Conservation (phyloP, 2,888 invertebrate genomes). For the Drosophila mimica region DNA sequence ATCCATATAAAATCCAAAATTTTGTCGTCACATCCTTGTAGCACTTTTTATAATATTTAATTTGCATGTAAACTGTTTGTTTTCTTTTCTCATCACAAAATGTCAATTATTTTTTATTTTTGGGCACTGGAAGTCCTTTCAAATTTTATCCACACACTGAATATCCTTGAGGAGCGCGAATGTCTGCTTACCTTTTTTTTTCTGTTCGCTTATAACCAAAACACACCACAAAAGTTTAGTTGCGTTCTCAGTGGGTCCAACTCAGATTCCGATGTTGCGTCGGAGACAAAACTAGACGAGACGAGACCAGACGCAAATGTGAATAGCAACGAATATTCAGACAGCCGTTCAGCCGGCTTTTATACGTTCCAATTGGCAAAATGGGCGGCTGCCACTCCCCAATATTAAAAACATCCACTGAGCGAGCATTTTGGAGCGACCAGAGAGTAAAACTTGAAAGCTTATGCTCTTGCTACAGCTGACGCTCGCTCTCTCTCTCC, state of each 20-base stretch:
- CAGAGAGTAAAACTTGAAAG: slow-evolving; percentile 23
- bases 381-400: slow-evolving; percentile 63
- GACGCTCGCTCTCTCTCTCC: slow-evolving; percentile 1
- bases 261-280: slow-evolving; percentile 68
- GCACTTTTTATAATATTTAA: slow-evolving; percentile 46
- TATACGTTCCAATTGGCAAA: slow-evolving; percentile 80
- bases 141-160: slow-evolving; percentile 44
- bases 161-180: slow-evolving; percentile 69
- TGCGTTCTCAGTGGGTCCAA: slow-evolving; percentile 56
- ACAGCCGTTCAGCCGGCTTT: slow-evolving; percentile 55
- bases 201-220: slow-evolving; percentile 36
- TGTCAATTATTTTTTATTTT: slow-evolving; percentile 9
- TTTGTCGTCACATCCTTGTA: slow-evolving; percentile 52
- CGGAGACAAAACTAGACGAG: slow-evolving; percentile 80
- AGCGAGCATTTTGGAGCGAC: slow-evolving; percentile 8
- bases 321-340: slow-evolving; percentile 80
- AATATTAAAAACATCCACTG: slow-evolving; percentile 45
- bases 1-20: slow-evolving; percentile 39
- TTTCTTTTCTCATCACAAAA: slow-evolving; percentile 29
- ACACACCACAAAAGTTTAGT: slow-evolving; percentile 39
- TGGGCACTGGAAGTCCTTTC: slow-evolving; percentile 57
- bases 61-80: not conserved
- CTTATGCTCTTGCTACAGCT: slow-evolving; percentile 29
- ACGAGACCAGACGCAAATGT: slow-evolving; percentile 85
- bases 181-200: slow-evolving; percentile 63